Conservation (phyloP, 2,113 vertebrate genomes). For the Campylorhamphus procurvoides region DNA sequence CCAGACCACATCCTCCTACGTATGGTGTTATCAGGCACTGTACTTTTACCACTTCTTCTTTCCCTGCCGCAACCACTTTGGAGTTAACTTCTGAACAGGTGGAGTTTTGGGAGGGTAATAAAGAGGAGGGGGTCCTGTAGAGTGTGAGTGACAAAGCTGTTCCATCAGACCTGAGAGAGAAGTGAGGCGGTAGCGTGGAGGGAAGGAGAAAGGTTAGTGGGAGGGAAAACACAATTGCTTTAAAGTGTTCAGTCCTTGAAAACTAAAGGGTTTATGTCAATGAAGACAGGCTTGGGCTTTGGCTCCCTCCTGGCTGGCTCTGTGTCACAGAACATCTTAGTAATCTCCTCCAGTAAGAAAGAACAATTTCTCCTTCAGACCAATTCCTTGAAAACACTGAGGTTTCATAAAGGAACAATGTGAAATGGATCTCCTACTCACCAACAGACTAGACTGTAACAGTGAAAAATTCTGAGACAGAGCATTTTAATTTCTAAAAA, state of each 20-base stretch:
- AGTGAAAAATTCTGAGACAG: background rate
- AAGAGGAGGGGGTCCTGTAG: background rate
- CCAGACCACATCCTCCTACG: background rate
- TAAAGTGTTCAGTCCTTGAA: background rate
- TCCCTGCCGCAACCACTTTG: background rate
- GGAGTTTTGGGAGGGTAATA: background rate
- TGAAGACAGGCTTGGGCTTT: background rate
- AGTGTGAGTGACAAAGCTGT: background rate
- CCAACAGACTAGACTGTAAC: background rate
- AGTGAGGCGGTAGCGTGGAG: background rate
- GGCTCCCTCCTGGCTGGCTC: background rate
- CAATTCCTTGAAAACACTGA: background rate
- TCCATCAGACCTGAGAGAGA: background rate
- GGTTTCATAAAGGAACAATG: background rate
- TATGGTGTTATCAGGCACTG: background rate
- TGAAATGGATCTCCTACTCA: background rate
- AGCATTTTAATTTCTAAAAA: background rate
- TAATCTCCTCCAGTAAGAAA: background rate
- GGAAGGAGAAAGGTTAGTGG: background rate
- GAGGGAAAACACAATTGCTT: background rate
- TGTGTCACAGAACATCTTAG: background rate
- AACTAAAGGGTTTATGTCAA: background rate
- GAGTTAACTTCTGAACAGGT: background rate
- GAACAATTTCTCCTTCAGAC: background rate
- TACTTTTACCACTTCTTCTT: background rate